phyloP scores from a whole-genome alignment of 2,113 vertebrate species.

The Rostratula benghalensis region DNA sequence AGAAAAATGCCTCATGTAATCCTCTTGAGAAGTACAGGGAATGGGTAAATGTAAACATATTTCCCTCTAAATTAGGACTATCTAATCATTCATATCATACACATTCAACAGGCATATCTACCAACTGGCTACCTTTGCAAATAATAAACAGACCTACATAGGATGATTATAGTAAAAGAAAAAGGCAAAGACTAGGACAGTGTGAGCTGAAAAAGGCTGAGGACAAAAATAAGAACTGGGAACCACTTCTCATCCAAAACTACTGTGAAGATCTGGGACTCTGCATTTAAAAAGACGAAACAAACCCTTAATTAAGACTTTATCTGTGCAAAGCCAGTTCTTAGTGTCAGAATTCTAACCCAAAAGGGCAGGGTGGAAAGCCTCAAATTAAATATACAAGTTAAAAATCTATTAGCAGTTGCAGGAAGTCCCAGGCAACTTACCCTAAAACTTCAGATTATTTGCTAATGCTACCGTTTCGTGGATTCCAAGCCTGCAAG shows the following conservation, averaged over 20 bases:
- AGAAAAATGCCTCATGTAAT: fast-evolving
- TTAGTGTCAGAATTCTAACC: neutral
- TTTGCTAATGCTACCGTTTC: neutral
- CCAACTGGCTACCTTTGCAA: neutral
- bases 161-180: neutral
- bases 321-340: neutral
- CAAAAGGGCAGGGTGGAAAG: neutral
- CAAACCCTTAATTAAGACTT: neutral
- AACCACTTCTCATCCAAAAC: neutral
- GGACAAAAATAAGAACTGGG: neutral
- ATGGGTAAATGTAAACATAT: neutral
- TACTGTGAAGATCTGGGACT: neutral
- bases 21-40: too few species aligned
- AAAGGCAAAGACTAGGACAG: neutral
- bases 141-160: neutral
- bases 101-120: neutral
- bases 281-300: neutral
- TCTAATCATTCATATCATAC: neutral
- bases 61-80: neutral
- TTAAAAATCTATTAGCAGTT: neutral
- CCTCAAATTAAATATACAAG: neutral
- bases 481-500: neutral
- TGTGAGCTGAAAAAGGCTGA: neutral
- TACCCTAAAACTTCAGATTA: neutral
- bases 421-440: neutral